Base-by-base conservation (phyloP, 2,113 vertebrate genomes). In the Quiscalus mexicanus region DNA sequence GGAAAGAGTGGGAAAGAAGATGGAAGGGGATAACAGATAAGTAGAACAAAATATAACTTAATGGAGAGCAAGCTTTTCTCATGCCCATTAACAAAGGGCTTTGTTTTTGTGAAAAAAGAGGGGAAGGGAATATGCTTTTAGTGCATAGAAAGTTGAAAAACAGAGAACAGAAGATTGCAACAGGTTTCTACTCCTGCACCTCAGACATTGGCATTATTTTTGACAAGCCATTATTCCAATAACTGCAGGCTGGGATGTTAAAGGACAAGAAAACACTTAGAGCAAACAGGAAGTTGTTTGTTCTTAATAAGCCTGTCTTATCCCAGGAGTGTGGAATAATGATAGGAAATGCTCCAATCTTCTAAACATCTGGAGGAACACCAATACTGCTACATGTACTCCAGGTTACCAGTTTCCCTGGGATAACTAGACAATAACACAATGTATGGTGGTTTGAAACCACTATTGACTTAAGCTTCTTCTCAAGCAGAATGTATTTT, bases 391-490 rank as follows among this genome's bases (percentile, higher is more conserved):
- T 49, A 22, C 37, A 3, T 6, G 0, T 19, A 15, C 35, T 53
- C 49, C 9, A 22, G 69, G 52, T 37, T 83, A 68, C n/a, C 77
- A 35, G 3, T 86, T 73, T 93, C 71, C 68, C 24, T 13, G 11
- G 37, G 44, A 64, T 64, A 91, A 78, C 65, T 41, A 75, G 81
- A 69, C 60, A 92, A 78, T 64, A 83, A 44, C 45, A 15, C 73
- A 68, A 93, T 62, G 22, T n/a, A 76, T 27, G 37, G 82, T 65
- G 49, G 42, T 74, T 94, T 69, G 78, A 81, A 94, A 90, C 59
- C 25, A 20, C 44, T 93, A 90, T 95, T 84, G 92, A 91, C 86
- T 96, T 94, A 62, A 96, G 39, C 74, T 93, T 76, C 70, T 81
- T 95, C 89, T 92, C 82, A 88, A 71, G 76, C 89, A 94, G 63